Conservation (phyloP, 2,888 invertebrate species). For the Drosophila helvetica region DNA sequence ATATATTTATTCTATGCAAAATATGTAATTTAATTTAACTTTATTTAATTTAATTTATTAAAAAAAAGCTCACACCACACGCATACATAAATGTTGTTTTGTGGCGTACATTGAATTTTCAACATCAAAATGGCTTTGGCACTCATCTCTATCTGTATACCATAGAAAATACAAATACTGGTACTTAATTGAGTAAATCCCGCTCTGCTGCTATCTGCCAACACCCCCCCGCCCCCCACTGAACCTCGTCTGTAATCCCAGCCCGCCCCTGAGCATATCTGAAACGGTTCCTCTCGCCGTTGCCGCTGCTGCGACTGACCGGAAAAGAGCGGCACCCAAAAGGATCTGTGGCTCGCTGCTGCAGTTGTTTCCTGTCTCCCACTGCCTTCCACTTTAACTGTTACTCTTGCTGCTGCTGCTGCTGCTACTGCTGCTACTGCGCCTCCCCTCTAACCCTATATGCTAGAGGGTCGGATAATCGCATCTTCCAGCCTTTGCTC, state of each 20-base stretch:
- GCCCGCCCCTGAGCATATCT: conserved; percentile 7
- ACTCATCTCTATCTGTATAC: conserved; percentile 50
- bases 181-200: neutral
- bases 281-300: conserved; percentile 41
- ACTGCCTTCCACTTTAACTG: conserved; percentile 6
- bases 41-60: neutral
- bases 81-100: conserved; percentile 72
- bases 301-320: conserved; percentile 18
- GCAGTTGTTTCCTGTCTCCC: neutral
- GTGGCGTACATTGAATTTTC: conserved; percentile 51
- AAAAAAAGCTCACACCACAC: conserved; percentile 16
- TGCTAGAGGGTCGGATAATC: neutral
- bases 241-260: neutral
- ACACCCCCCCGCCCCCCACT: neutral
- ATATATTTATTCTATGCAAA: conserved; percentile 26
- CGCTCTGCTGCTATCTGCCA: neutral
- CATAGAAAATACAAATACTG: conserved; percentile 7
- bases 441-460: conserved; percentile 12
- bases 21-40: conserved; percentile 8
- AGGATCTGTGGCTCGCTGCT: neutral
- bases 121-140: conserved; percentile 73
- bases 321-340: neutral
- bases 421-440: conserved; percentile 32
- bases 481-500: neutral
- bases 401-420: conserved; percentile 35